Conservation (phyloP, 2,797 vertebrate genomes). For the Philypnodon macrostomus region DNA sequence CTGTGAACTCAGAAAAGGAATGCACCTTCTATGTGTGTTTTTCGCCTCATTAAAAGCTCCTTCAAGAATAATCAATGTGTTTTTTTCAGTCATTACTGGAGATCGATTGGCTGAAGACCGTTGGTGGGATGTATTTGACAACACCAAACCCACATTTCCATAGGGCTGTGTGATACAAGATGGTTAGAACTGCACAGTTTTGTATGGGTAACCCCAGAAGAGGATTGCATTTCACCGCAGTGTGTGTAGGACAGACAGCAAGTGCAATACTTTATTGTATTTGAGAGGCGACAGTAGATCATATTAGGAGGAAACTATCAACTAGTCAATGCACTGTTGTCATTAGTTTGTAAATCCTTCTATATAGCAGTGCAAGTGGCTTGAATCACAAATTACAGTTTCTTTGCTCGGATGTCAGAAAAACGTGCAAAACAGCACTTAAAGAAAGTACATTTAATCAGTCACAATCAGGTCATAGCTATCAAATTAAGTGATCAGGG, state of each 20-base stretch:
- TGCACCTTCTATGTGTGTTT: neutral
- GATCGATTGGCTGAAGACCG: neutral
- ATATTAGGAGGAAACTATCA: neutral
- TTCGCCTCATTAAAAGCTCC: conserved; percentile 2
- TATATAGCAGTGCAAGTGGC: no score
- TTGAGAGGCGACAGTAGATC: no score
- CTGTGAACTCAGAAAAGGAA: neutral
- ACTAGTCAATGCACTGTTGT: no score
- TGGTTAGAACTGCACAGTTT: conserved; percentile 1
- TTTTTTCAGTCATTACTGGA: neutral
- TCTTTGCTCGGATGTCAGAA: no score
- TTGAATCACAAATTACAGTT: no score
- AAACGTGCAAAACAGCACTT: no score
- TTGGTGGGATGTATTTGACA: neutral
- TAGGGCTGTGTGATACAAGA: neutral
- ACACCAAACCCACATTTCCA: neutral
- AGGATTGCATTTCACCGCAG: neutral
- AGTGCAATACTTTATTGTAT: no score
- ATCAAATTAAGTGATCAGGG: no score
- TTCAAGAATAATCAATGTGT: conserved; percentile 7
- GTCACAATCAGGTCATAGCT: no score
- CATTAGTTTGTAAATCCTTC: no score
- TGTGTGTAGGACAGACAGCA: neutral
- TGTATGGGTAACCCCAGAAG: neutral
- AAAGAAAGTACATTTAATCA: no score